Base-by-base conservation (phyloP, 2,888 invertebrate genomes). In the Melipona beecheii region DNA sequence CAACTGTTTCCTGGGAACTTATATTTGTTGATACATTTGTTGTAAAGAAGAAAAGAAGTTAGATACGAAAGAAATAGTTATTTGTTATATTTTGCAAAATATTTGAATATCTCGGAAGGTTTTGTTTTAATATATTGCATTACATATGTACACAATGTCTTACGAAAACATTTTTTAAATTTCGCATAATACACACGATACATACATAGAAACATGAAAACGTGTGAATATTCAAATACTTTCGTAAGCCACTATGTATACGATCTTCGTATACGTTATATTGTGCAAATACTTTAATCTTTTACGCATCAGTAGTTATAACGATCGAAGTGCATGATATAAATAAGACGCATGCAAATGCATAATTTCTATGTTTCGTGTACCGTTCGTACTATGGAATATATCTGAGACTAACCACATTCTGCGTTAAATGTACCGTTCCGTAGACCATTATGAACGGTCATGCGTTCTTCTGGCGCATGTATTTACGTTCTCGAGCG, bases 381-480 rank as follows among this genome's bases (percentile, higher is more conserved):
- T 36, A 60, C 49, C 75, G 17, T 70, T 27, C 43, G 5, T 11
- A 49, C n/a, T 31, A 5, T 24, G 9, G n/a, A 60, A 64, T 78
- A 52, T 58, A 58, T 60, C 27, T 58, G 56, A 62, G n/a, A 75
- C 60, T 36, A 54, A 60, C 77, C 64, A 58, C 72, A 68, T 58
- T 50, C 52, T 15, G 43, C 36, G 27, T 74, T 73, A 77, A 82
- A 70, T 31, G 50, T 68, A 54, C 43, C 24, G 66, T 73, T 62
- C n/a, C 54, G 21, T 27, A 75, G 70, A 62, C 79, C 52, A 72
- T 81, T 87, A 78, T 71, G 64, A 82, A 85, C 83, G 86, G 84
- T 87, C 88, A 87, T 89, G 90, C 90, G 90, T 77, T 88, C 85
- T 78, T 84, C 76, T 52, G 74, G 89, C 92, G 92, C 91, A 90